phyloP scores from a whole-genome alignment of 2,113 vertebrate genomes.

The Petromus typicus region DNA sequence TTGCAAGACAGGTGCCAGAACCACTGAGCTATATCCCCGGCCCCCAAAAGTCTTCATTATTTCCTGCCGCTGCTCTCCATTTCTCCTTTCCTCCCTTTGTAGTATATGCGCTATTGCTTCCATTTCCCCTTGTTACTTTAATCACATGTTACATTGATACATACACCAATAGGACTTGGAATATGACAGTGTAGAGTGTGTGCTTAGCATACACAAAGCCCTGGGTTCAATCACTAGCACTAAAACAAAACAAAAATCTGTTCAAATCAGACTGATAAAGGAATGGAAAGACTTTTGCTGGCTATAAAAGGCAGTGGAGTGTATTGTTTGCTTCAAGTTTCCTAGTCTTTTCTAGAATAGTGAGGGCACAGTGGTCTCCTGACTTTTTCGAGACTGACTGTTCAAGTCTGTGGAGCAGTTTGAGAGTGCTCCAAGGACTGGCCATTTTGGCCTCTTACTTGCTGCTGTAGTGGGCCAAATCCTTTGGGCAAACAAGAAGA shows the following conservation, averaged over 20 bases:
- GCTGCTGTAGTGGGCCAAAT: background rate
- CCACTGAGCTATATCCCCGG: too few species aligned
- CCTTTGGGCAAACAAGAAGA: background rate
- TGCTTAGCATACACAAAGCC: background rate
- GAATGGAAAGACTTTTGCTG: slow-evolving; percentile 26
- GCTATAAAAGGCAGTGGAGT: background rate
- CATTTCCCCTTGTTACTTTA: background rate
- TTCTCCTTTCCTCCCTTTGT: background rate
- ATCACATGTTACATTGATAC: background rate
- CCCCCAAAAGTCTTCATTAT: background rate
- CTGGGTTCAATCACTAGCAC: background rate
- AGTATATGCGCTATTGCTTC: background rate
- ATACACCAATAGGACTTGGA: background rate
- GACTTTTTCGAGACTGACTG: background rate
- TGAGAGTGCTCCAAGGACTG: background rate
- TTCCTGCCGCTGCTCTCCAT: background rate
- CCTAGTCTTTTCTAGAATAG: background rate
- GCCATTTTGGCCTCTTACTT: background rate
- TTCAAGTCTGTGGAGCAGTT: background rate
- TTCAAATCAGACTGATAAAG: background rate
- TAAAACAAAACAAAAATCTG: background rate
- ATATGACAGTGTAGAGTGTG: background rate
- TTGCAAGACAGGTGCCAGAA: too few species aligned
- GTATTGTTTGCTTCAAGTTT: background rate
- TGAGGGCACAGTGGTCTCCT: background rate